Evolutionary conservation across 2,888 invertebrate species (phyloP).

Genomic region (Colletes collaris): DNA sequence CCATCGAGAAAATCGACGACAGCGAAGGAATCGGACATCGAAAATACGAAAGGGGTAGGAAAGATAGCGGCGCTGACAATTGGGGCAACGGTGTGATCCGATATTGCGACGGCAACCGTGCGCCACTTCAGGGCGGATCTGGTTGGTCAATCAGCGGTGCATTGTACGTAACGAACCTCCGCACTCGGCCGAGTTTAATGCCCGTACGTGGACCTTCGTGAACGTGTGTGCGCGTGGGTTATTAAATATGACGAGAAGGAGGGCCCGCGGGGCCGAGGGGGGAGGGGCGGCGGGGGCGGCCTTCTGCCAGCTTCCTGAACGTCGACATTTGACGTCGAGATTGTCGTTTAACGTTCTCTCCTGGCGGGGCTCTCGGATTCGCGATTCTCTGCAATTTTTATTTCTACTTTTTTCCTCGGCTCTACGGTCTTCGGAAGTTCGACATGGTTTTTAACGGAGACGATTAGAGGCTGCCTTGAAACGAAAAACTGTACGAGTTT

Average conservation of each 20-base stretch:
- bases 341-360: constrained; percentile 54
- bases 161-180: constrained; percentile 78
- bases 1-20: constrained; percentile 44
- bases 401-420: background rate
- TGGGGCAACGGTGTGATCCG: constrained; percentile 71
- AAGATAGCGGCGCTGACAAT: constrained; percentile 70
- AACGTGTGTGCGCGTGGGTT: constrained; percentile 71
- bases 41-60: constrained; percentile 57
- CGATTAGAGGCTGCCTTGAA: background rate
- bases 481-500: background rate
- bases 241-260: constrained; percentile 71
- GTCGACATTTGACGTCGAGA: constrained; percentile 53
- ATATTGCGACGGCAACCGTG: constrained; percentile 69
- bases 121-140: constrained; percentile 76
- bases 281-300: background rate
- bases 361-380: constrained; percentile 1
- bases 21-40: constrained; percentile 60
- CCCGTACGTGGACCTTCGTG: constrained; percentile 70
- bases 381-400: background rate
- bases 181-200: constrained; percentile 73
- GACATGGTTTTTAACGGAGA: background rate
- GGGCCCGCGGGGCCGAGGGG: constrained; percentile 22
- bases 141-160: constrained; percentile 78
- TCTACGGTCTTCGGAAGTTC: background rate
- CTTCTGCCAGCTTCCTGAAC: constrained; percentile 59